Conservation (phyloP, 2,888 invertebrate species). For the Arctia plantaginis region DNA sequence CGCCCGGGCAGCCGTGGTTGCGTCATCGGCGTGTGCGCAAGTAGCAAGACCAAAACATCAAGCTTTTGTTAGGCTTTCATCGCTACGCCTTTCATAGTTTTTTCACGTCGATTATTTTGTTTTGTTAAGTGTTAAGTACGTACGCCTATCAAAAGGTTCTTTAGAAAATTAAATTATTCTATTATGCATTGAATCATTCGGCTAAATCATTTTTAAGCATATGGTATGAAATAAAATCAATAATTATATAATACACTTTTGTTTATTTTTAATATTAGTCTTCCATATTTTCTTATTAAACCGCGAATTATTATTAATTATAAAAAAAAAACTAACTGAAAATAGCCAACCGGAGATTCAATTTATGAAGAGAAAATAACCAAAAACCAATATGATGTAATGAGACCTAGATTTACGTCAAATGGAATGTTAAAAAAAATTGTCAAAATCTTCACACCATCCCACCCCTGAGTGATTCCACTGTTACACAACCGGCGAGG, state of each 20-base stretch:
- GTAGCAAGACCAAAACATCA: conserved; percentile 23
- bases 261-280: background rate
- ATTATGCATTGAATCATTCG: background rate
- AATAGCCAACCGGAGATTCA: background rate
- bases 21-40: conserved; percentile 41
- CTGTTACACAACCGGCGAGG: conserved; percentile 58
- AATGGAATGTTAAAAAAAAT: conserved; percentile 56
- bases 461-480: conserved; percentile 41
- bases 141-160: background rate
- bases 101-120: conserved; percentile 2
- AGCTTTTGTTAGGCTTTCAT: conserved; percentile 21
- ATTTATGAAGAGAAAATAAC: conserved; percentile 47
- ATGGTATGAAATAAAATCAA: background rate
- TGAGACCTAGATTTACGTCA: conserved; percentile 52
- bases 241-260: background rate
- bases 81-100: conserved; percentile 4
- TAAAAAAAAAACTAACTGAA: background rate
- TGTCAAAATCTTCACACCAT: conserved; percentile 57
- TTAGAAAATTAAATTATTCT: background rate
- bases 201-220: background rate
- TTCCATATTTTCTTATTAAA: background rate
- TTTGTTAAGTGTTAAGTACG: background rate
- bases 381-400: conserved; percentile 52
- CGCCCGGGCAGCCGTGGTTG: conserved; percentile 41
- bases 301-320: background rate